Base-by-base conservation (phyloP, 2,888 invertebrate species). In the Epistrophe eligans region DNA sequence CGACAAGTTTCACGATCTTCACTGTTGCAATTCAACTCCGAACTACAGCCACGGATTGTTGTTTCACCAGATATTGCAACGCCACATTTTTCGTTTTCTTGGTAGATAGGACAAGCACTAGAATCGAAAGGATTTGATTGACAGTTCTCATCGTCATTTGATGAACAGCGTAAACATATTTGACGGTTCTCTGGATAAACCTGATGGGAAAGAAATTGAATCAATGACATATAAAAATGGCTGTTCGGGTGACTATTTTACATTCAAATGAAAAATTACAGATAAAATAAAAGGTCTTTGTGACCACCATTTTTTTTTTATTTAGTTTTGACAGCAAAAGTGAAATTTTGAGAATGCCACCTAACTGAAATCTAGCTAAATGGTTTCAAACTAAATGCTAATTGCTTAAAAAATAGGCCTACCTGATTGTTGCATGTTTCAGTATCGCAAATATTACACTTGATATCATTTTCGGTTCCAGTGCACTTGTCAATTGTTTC, bases 141-240 rank as follows among this genome's bases (percentile, higher is more conserved):
- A 70, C 91, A 92, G 19, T 88, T 50, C 0, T 64, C 73, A 24
- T 90, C 90, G 3, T 48, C 67, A 15, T 52, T 58, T 19, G 91
- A 91, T 19, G 91, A 89, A 74, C 92, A 92, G 15, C 89, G 90
- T 48, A 90, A 62, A 15, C 92, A 92, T 28, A 89, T 89, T 2
- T 88, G 89, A 84, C 92, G 91, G 35, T 90, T 88, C 3, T 85
- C 70, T 0, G 92, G 92, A n/a, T 89, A 91, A 0, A 91, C 19
- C 15, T 88, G 10, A 19, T 43, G 24, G 13, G n/a, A 40, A 17
- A 48, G n/a, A n/a, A 15, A n/a, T 45, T 15, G 15, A 43, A 43
- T 15, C 6, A n/a, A n/a, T 43, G 9, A 35, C 6, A 35, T 24
- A 32, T 32, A 32, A 32, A 35, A 35, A 35, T 35, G 7, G 7